These are phyloP conservation scores for Crossaster papposus DNA, from an alignment of 53 echinoderm and acorn worm genomes.

Conservation along the genomic window DNA sequence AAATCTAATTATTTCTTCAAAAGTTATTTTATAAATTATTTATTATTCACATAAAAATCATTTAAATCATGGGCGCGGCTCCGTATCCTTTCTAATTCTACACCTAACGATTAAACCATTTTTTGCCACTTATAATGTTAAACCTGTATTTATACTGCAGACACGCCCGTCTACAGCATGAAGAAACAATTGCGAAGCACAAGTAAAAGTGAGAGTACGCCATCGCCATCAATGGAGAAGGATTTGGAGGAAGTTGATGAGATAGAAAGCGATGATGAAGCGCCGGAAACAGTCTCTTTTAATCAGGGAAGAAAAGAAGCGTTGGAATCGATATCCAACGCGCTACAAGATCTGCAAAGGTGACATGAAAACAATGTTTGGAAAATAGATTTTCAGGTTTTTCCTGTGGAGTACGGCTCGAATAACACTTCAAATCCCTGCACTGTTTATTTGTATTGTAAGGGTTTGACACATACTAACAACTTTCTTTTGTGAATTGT, in stretches of 20 bases:
- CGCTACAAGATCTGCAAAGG: conserved; percentile 63
- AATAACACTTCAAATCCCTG: background rate
- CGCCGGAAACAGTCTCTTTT: conserved; percentile 77
- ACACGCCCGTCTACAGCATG: background rate
- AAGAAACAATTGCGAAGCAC: background rate
- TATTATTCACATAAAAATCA: too few species aligned
- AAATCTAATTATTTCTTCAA: too few species aligned
- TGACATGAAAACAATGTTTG: too few species aligned
- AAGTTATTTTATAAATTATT: too few species aligned
- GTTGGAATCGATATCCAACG: conserved; percentile 68
- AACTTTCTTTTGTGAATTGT: background rate
- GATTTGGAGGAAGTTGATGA: background rate
- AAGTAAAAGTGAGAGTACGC: background rate
- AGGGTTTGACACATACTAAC: background rate
- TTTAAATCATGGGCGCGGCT: too few species aligned
- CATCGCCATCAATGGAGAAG: background rate
- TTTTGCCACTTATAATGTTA: too few species aligned
- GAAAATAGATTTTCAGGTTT: too few species aligned
- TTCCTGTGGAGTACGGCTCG: background rate
- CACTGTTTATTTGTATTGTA: background rate
- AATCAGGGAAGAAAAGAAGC: conserved; percentile 69
- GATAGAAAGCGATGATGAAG: conserved; percentile 59
- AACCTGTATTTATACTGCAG: too few species aligned
- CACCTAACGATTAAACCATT: too few species aligned
- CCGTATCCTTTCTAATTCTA: too few species aligned